Percentiles rank a stretch among this genome's conserved stretches.
phyloP scores from a whole-genome alignment of 2,113 vertebrate genomes.

The Paratilapia polleni region DNA sequence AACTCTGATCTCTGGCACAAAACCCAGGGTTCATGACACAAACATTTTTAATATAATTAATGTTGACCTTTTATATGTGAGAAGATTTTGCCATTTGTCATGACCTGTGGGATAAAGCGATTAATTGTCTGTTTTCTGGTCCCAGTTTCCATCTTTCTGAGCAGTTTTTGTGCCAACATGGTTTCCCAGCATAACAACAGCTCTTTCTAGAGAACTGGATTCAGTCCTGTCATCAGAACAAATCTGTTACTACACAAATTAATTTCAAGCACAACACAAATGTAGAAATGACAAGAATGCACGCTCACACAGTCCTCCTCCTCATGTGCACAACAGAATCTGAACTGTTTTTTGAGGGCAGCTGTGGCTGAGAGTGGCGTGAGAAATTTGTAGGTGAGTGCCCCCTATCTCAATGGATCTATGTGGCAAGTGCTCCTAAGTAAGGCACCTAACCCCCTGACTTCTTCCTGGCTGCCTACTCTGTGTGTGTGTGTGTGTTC shows the following conservation, averaged over 20 bases:
- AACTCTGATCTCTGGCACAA: too few species aligned
- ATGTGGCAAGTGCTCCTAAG: not conserved
- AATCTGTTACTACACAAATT: not conserved
- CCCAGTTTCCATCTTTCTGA: not conserved
- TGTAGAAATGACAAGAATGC: conserved; percentile 21
- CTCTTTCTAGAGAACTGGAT: not conserved
- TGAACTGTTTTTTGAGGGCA: not conserved
- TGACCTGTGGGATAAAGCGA: too few species aligned
- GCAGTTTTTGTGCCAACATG: not conserved
- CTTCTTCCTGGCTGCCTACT: not conserved
- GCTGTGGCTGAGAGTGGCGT: not conserved
- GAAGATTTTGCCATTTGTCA: too few species aligned
- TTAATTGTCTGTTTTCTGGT: too few species aligned
- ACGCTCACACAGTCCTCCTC: conserved; percentile 14
- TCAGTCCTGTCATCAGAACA: conserved; percentile 1
- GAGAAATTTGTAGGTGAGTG: not conserved
- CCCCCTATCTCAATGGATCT: not conserved
- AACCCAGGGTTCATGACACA: too few species aligned
- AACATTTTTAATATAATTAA: too few species aligned
- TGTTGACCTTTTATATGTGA: too few species aligned
- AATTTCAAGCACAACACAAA: not conserved
- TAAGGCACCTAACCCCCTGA: not conserved
- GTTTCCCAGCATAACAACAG: not conserved
- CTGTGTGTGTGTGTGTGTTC: not conserved
- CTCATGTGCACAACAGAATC: not conserved